These are phyloP conservation scores for Chalcis sispes DNA, from an alignment of 2,888 invertebrate species.

Conservation along the genomic window DNA sequence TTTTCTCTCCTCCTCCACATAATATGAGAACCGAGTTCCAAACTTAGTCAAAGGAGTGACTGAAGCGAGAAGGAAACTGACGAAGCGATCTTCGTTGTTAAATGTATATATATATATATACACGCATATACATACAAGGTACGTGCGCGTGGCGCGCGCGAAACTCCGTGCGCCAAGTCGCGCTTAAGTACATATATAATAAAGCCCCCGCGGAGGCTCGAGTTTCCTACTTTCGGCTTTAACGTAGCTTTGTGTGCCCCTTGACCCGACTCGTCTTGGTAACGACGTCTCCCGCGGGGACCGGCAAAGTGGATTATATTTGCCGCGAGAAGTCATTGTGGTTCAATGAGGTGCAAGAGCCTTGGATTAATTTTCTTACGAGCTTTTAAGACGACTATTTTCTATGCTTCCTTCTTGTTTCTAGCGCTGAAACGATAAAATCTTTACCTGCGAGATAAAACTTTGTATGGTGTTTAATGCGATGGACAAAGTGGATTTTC, in stretches of 20 bases:
- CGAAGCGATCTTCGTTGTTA: too few relatives aligned
- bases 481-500: not conserved
- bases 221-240: constrained; percentile 40
- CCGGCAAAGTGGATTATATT: constrained; percentile 52
- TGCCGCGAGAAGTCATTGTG: constrained; percentile 56
- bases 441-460: not conserved
- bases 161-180: constrained; percentile 12
- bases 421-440: too few relatives aligned
- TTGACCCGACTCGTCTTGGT: not conserved
- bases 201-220: constrained; percentile 2
- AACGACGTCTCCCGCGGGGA: constrained; percentile 5
- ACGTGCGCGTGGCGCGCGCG: too few relatives aligned
- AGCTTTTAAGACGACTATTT: not conserved
- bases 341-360: constrained; percentile 50
- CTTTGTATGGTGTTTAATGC: not conserved
- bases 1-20: too few relatives aligned
- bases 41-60: too few relatives aligned
- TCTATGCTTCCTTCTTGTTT: too few relatives aligned
- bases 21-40: too few relatives aligned
- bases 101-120: too few relatives aligned
- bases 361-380: constrained; percentile 30
- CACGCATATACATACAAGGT: too few relatives aligned
- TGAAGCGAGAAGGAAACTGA: too few relatives aligned
- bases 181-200: constrained; percentile 29
- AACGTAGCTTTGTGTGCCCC: not conserved